Evolutionary conservation across 2,113 vertebrate genomes (phyloP).

Genomic region (Isurus oxyrinchus): DNA sequence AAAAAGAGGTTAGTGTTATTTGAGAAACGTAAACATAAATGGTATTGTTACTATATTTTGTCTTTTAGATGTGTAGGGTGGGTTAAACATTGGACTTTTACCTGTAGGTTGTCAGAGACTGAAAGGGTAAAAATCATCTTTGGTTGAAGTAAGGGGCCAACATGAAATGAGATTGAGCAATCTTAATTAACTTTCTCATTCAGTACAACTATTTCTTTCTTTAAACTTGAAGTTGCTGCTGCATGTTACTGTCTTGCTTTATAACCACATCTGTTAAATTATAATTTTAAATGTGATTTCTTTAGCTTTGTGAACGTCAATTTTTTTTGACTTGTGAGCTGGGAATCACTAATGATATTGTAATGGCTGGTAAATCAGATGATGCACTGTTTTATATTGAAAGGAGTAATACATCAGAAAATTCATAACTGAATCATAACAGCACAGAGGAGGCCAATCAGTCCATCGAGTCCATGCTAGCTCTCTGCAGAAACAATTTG

Average conservation of each 20-base stretch:
- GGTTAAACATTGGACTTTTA: background rate
- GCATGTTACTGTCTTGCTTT: background rate
- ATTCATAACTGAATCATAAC: background rate
- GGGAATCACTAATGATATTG: no score
- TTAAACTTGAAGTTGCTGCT: background rate
- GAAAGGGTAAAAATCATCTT: background rate
- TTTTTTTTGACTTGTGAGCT: background rate
- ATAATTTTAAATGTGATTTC: background rate
- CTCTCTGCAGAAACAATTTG: no score
- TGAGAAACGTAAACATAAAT: background rate
- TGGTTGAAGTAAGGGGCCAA: background rate
- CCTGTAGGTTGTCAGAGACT: background rate
- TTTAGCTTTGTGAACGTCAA: background rate
- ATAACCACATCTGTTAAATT: background rate
- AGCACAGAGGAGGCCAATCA: no score
- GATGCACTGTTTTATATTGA: background rate
- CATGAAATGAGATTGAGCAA: background rate
- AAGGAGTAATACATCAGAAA: background rate
- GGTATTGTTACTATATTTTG: constrained; percentile 46
- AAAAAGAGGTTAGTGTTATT: constrained; percentile 77
- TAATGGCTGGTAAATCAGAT: background rate
- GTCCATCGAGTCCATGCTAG: no score
- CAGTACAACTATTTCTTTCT: no score
- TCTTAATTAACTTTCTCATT: background rate
- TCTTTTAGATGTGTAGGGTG: background rate